phyloP scores from a whole-genome alignment of 1,140 invertebrate genomes.

The Triops longicaudatus region DNA sequence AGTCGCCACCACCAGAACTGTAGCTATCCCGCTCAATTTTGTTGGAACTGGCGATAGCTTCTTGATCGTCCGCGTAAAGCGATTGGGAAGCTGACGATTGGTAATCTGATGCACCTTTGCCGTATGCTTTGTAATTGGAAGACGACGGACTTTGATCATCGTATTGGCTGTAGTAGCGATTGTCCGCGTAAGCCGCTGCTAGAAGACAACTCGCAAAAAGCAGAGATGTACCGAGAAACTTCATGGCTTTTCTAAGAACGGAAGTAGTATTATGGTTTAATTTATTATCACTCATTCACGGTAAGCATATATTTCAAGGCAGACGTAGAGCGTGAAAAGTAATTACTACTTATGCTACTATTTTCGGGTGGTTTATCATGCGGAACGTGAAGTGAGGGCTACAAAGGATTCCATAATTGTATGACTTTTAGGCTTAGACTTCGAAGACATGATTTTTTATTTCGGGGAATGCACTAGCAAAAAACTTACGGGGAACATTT shows the following conservation, averaged over 20 bases:
- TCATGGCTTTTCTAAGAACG: neutral
- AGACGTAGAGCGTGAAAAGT: neutral
- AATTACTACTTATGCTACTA: neutral
- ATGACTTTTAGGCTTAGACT: neutral
- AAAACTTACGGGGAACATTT: too few relatives aligned
- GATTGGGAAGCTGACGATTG: slow-evolving; percentile 1
- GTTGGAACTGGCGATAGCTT: slow-evolving; percentile 18
- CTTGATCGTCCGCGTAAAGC: neutral
- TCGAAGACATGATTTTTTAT: too few relatives aligned
- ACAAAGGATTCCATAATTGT: neutral
- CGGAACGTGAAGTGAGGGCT: neutral
- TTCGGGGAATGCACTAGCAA: too few relatives aligned
- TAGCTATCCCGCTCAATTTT: slow-evolving; percentile 4
- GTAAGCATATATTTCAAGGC: too few relatives aligned
- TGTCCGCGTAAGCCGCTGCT: neutral
- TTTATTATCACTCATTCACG: too few relatives aligned
- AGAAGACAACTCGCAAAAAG: neutral
- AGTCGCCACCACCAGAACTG: slow-evolving; percentile 17
- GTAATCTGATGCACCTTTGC: neutral
- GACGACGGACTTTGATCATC: neutral
- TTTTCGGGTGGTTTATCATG: neutral
- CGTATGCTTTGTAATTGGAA: slow-evolving; percentile 17
- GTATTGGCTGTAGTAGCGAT: neutral
- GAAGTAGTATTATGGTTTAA: too few relatives aligned
- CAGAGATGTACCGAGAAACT: neutral